Percentiles rank a stretch among this genome's conserved stretches.
phyloP scores from a whole-genome alignment of 2,113 vertebrate species.

The Phocoena sinus region DNA sequence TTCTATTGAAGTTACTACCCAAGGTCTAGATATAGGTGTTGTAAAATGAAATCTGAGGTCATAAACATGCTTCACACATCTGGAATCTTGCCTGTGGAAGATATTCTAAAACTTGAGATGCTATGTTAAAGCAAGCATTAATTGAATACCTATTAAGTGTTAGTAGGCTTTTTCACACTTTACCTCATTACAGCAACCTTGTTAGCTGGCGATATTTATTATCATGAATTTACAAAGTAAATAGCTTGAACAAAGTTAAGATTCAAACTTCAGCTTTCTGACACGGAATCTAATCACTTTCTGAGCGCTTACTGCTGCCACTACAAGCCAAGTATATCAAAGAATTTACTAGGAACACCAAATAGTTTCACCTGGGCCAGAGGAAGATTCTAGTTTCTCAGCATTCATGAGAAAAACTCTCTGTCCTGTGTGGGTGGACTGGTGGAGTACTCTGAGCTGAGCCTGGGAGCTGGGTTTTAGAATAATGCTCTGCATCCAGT shows the following conservation, averaged over 20 bases:
- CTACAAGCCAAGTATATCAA: not conserved
- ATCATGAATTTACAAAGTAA: not conserved
- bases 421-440: not conserved
- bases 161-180: not conserved
- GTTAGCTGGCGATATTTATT: not conserved
- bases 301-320: not conserved
- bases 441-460: not conserved
- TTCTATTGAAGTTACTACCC: not conserved
- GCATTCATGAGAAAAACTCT: not conserved
- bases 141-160: constrained; percentile 8
- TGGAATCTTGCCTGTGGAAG: constrained; percentile 47
- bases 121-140: not conserved
- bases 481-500: not conserved
- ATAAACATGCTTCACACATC: constrained; percentile 37
- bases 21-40: constrained; percentile 2
- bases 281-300: not conserved
- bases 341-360: not conserved
- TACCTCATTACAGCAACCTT: not conserved
- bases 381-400: not conserved
- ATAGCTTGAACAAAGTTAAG: not conserved
- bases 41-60: constrained; percentile 59
- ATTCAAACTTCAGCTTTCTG: not conserved
- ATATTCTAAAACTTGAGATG: constrained; percentile 24
- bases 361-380: not conserved
- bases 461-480: not conserved